Evolutionary conservation across 2,113 vertebrate genomes (phyloP).

Genomic region (Dicentrarchus labrax): DNA sequence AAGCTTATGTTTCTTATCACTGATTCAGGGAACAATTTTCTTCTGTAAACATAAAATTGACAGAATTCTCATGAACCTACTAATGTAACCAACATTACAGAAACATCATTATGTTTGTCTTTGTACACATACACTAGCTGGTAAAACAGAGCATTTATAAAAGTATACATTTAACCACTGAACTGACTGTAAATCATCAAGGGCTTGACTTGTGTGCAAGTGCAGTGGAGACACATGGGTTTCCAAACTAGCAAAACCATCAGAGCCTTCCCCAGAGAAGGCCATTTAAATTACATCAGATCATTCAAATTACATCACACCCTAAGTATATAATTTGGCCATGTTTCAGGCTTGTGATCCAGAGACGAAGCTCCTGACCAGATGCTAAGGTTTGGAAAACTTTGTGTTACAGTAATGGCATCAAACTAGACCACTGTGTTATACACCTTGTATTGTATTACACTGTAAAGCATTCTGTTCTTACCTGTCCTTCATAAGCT

Average conservation of each 20-base stretch:
- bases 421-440: background rate
- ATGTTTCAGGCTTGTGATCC: background rate
- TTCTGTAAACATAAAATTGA: constrained; percentile 89
- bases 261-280: background rate
- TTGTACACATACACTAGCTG: background rate
- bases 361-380: background rate
- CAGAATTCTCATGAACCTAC: constrained; percentile 54
- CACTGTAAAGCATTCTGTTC: constrained; percentile 8
- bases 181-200: background rate
- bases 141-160: background rate
- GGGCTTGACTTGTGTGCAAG: background rate
- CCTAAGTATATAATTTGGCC: background rate
- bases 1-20: constrained; percentile 99
- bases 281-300: background rate
- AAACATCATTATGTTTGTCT: constrained; percentile 1
- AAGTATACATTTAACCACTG: background rate
- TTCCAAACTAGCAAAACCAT: constrained; percentile 43
- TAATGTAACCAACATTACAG: constrained; percentile 10
- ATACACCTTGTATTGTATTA: background rate
- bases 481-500: constrained; percentile 99
- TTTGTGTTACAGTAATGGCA: background rate
- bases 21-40: constrained; percentile 96
- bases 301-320: background rate
- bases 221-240: background rate
- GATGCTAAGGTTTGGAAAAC: background rate